Evolutionary conservation across 1,140 invertebrate genomes (phyloP).

Genomic region (Gryon sp.): DNA sequence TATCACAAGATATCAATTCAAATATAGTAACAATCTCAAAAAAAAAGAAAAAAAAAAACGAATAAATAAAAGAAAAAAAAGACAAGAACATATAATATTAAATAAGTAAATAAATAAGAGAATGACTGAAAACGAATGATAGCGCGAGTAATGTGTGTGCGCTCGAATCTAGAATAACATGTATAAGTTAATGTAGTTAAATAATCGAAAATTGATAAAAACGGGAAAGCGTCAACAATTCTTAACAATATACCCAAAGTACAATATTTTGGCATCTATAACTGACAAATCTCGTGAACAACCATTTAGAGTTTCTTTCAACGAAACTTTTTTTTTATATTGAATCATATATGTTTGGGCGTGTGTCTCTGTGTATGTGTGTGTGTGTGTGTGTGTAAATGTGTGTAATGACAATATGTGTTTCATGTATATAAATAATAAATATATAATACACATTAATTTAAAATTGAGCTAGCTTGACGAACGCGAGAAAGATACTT

Average conservation of each 20-base stretch:
- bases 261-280: slow-evolving; percentile 75
- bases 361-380: slow-evolving; percentile 26
- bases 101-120: too few relatives aligned
- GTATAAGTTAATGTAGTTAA: slow-evolving; percentile 69
- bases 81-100: too few relatives aligned
- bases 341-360: slow-evolving; percentile 61
- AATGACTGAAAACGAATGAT: slow-evolving; percentile 44
- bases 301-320: slow-evolving; percentile 73
- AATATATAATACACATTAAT: slow-evolving; percentile 66
- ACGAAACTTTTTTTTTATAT: slow-evolving; percentile 68
- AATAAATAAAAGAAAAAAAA: too few relatives aligned
- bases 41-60: slow-evolving; percentile 16
- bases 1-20: slow-evolving; percentile 63
- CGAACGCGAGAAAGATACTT: slow-evolving; percentile 25
- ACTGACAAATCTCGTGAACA: slow-evolving; percentile 75
- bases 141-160: slow-evolving; percentile 19
- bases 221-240: slow-evolving; percentile 75
- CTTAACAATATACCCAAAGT: slow-evolving; percentile 75
- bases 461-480: slow-evolving; percentile 63
- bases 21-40: slow-evolving; percentile 47
- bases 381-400: slow-evolving; percentile 9
- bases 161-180: slow-evolving; percentile 55
- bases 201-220: slow-evolving; percentile 76
- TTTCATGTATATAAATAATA: slow-evolving; percentile 56
- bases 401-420: slow-evolving; percentile 57